Evolutionary conservation across 2,113 vertebrate genomes (phyloP).

Genomic region (Bos taurus): ARS-UCD2.0 NC_037328.1:48266001-48266500

Average conservation of each 20-base stretch:
- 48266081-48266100: neutral
- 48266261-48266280: no score
- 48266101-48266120: neutral
- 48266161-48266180: neutral
- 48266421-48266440: constrained; percentile 33
- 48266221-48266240: neutral
- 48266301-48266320: neutral
- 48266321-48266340: neutral
- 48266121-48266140: neutral
- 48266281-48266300: neutral
- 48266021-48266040: neutral
- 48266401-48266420: neutral
- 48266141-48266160: neutral
- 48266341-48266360: neutral
- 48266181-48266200: neutral
- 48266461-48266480: constrained; percentile 53
- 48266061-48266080: neutral
- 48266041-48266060: neutral
- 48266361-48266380: constrained; percentile 1
- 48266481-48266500: constrained; percentile 48
- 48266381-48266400: neutral
- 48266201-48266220: neutral
- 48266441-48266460: constrained; percentile 20
- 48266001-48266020: neutral
- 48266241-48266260: neutral